phyloP scores from a whole-genome alignment of 1,140 invertebrate genomes.

The Aphelinus certus region DNA sequence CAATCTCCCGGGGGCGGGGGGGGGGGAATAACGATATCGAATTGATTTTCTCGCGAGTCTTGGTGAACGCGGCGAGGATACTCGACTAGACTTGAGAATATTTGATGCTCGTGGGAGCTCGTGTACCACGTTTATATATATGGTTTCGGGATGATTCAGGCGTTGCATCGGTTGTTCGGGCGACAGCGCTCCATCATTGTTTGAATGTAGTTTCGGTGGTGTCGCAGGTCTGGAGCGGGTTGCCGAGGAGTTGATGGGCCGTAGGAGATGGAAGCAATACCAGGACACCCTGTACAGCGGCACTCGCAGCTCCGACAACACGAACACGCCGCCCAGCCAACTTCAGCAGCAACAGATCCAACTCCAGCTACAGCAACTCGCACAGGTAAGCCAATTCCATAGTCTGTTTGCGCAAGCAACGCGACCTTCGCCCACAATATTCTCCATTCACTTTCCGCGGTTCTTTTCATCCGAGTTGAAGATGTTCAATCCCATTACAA shows the following conservation, averaged over 20 bases:
- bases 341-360: conserved; percentile 46
- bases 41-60: no score
- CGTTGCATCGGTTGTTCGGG: conserved; percentile 18
- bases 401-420: conserved; percentile 38
- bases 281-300: conserved; percentile 80
- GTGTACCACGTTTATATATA: neutral
- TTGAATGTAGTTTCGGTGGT: conserved; percentile 58
- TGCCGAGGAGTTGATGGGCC: conserved; percentile 94
- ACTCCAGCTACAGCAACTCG: conserved; percentile 41
- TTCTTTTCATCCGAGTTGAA: no score
- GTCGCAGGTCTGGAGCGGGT: conserved; percentile 91
- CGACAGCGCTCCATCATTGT: conserved; percentile 49
- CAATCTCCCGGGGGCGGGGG: no score
- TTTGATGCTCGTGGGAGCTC: neutral
- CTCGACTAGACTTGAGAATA: no score
- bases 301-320: conserved; percentile 73
- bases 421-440: no score
- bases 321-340: conserved; percentile 40
- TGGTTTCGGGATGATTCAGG: neutral
- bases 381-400: conserved; percentile 27
- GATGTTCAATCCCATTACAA: no score
- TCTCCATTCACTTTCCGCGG: no score
- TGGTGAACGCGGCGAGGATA: no score
- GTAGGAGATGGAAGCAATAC: conserved; percentile 92
- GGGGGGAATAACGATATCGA: no score